Base-by-base conservation (phyloP, 2,113 vertebrate genomes). In the Boulengeromyrus knoepffleri region DNA sequence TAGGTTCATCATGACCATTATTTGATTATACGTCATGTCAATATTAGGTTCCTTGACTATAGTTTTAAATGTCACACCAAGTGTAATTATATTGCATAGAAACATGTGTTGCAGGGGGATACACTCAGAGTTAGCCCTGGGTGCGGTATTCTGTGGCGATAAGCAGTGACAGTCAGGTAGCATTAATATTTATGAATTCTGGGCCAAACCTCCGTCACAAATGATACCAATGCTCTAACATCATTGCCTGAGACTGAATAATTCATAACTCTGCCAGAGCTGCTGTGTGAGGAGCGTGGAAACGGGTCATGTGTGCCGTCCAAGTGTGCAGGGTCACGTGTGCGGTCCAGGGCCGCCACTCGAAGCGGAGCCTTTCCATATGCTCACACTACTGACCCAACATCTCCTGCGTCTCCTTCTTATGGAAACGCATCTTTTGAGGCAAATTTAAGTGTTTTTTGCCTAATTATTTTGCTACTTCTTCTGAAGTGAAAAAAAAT, bases 141-240 rank as follows among this genome's bases (percentile, higher is more conserved):
- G 45, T 46, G 19, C 1, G 36, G 39, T 45, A 42, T 46, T 85
- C 45, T 12, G 45, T 47, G 39, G 42, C 39, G 45, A 47, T 85
- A 47, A 85, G 83, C 19, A 1, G 39, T 47, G 83, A 85, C 83
- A 85, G 83, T n/a, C 45, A 47, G 45, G 45, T 85, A 85, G 10
- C 19, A 47, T 47, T 85, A 85, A 85, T 85, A 85, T 85, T 85
- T n/a, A 85, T 85, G 83, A 47, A 85, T 45, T 85, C 83, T 85
- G 45, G 83, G 83, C 83, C 74, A 80, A 42, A 19, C 74, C 74
- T 80, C 36, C 74, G 13, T 39, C 74, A 80, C 15, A 85, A 85
- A 47, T 85, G 45, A 85, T 47, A 85, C 19, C 24, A 47, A 5
- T 46, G 83, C 45, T 85, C 2, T 85, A 85, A 47, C 83, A 85